Evolutionary conservation across 2,113 vertebrate genomes (phyloP).

Genomic region (Sakesphorus luctuosus): DNA sequence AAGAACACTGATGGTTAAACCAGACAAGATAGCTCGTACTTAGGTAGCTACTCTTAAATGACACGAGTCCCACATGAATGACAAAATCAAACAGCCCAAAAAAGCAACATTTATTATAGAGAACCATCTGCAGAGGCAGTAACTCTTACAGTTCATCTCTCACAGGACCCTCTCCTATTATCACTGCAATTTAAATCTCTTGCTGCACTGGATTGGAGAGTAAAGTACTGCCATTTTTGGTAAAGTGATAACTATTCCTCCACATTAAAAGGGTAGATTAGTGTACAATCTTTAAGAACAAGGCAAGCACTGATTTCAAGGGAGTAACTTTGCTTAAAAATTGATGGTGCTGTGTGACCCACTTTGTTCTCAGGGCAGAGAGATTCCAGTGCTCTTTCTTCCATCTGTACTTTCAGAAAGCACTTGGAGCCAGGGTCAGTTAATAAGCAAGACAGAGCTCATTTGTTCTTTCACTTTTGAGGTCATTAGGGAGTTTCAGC

Average conservation of each 20-base stretch:
- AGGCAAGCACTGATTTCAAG: background rate
- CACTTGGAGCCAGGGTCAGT: background rate
- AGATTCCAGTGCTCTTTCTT: background rate
- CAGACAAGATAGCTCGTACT: background rate
- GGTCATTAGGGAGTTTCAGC: background rate
- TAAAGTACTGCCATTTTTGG: background rate
- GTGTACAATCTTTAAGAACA: background rate
- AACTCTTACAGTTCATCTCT: background rate
- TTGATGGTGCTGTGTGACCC: background rate
- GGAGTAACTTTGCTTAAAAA: slow-evolving; percentile 9
- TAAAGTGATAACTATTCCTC: background rate
- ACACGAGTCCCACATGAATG: background rate
- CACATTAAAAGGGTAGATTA: background rate
- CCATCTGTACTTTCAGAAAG: background rate
- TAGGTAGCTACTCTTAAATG: background rate
- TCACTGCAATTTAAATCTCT: background rate
- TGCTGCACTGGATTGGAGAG: background rate
- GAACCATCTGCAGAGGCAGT: background rate
- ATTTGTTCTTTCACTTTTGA: background rate
- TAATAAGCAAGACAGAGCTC: background rate
- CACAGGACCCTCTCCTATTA: background rate
- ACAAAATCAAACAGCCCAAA: background rate
- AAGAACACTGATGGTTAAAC: background rate
- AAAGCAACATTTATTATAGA: background rate
- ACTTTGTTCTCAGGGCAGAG: background rate